Base-by-base conservation (phyloP, 2,113 vertebrate genomes). In the Diadophis punctatus region DNA sequence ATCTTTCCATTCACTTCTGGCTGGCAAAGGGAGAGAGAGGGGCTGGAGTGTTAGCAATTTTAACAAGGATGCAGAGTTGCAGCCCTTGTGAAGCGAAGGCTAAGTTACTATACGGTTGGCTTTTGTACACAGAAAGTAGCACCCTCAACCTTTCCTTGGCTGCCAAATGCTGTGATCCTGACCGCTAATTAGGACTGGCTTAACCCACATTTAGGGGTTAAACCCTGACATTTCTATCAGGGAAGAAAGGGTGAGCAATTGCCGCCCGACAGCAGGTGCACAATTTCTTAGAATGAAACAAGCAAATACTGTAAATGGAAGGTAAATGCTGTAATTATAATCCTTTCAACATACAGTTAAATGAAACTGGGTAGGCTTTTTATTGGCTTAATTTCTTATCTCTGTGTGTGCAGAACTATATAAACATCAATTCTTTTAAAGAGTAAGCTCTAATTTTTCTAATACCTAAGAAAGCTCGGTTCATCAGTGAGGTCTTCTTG, bases 401-500 rank as follows among this genome's bases (percentile, higher is more conserved):
- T 48, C 10, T 11, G 8, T 16, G 0, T 53, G 46, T 48, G 34
- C 18, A 80, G 34, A 43, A 43, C 11, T 27, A 27, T 27, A 25
- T 30, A 27, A 93, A 94, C 60, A 91, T 95, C 49, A 51, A 90
- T 86, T 94, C 0, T 1, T 84, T 93, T 88, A 55, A 93, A 89
- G 4, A 94, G 93, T 93, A 92, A 68, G 7, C 2, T 48, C 23
- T 95, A 85, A 91, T 49, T 93, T 95, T 86, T 89, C 27, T 94
- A 95, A 95, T 56, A 90, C 60, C 95, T 93, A 95, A 94, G 96
- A 84, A 48, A 27, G 52, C 93, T 94, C 91, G 93, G 74, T 90
- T 84, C 34, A 96, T 90, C 88, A 74, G 91, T 27, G 93, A 95
- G 94, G 94, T 95, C 80, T 86, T 5, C 48, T 68, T 60, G 43